Evolutionary conservation across 2,888 invertebrate genomes (phyloP).

Genomic region (Meiosimyza decipiens): DNA sequence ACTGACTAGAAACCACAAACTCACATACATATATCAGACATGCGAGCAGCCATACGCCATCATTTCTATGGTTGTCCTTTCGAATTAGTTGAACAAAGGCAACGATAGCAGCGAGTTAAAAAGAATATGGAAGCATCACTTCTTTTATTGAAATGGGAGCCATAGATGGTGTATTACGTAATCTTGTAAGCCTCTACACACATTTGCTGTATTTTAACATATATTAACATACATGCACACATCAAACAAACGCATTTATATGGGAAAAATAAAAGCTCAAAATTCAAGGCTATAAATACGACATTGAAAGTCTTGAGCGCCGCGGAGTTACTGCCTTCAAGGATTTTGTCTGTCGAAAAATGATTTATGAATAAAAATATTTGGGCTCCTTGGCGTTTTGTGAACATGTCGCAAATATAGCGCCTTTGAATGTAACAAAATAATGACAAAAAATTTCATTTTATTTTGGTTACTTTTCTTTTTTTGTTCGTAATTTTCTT

Average conservation of each 20-base stretch:
- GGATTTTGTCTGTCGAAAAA: slow-evolving; percentile 36
- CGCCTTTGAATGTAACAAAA: too few species aligned
- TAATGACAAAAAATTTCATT: too few species aligned
- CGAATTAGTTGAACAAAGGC: background rate
- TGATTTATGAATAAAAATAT: slow-evolving; percentile 28
- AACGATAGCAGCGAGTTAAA: slow-evolving; percentile 48
- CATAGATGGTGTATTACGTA: slow-evolving; percentile 55
- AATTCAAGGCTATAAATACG: slow-evolving; percentile 10
- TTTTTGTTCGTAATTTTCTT: too few species aligned
- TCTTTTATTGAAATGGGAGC: slow-evolving; percentile 54
- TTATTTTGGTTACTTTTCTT: too few species aligned
- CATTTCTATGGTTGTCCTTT: too few species aligned
- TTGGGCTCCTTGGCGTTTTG: background rate
- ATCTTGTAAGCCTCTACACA: slow-evolving; percentile 49
- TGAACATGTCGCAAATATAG: background rate
- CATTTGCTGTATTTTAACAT: slow-evolving; percentile 20
- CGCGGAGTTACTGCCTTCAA: too few species aligned
- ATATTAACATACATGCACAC: too few species aligned
- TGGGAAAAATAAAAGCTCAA: background rate
- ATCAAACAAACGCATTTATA: too few species aligned
- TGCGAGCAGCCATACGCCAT: too few species aligned
- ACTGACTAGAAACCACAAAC: too few species aligned
- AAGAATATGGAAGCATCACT: slow-evolving; percentile 32
- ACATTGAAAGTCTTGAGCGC: slow-evolving; percentile 5
- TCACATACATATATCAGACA: too few species aligned